Evolutionary conservation across 2,113 vertebrate species (phyloP), one percentile per base, ranked within the genome.

Genomic region (Otus sunia): DNA sequence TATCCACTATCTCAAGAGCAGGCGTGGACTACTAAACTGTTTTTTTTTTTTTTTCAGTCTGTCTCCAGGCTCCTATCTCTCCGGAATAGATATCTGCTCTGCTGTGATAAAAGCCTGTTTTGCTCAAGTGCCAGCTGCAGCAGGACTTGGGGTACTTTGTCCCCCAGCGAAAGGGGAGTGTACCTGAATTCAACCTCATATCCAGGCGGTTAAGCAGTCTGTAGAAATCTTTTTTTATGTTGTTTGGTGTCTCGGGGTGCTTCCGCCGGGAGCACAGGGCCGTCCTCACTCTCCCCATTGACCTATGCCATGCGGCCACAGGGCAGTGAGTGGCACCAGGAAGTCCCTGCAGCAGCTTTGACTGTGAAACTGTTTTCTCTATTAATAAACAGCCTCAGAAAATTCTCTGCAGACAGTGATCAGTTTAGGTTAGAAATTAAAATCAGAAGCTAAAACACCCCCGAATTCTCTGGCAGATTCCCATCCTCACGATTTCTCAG

Each of bases 241-340:
- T 30, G 20, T 23, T 56, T 2, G 2, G 23, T 30, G 64, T 87
- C 85, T 60, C 49, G 22, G 64, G 39, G 66, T 59, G 67, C 86
- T 78, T 86, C 76, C 17, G 2, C 9, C 1, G 2, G 34, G 11
- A 77, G n/a, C 72, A 74, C 8, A 3, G 11, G 10, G 25, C 43
- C 20, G 32, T 82, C 8, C 53, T 68, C 2, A 1, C 79, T 55
- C 22, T 34, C 22, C 19, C 21, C 1, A 0, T 32, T 64, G 39
- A 34, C 3, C 9, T 37, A 5, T 0, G 5, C 36, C 10, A 1
- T 6, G 29, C 4, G 1, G 59, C 21, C 17, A 5, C 25, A 9
- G 41, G 41, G 47, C 72, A 49, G 23, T 4, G 43, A 45, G 43
- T 45, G 0, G 47, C 86, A 94, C 23, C 75, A 67, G 63, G 68